Percentiles rank a stretch among this genome's conserved stretches.
Conservation (phyloP, 2,888 invertebrate species). For the Netelia fuscicornis region DNA sequence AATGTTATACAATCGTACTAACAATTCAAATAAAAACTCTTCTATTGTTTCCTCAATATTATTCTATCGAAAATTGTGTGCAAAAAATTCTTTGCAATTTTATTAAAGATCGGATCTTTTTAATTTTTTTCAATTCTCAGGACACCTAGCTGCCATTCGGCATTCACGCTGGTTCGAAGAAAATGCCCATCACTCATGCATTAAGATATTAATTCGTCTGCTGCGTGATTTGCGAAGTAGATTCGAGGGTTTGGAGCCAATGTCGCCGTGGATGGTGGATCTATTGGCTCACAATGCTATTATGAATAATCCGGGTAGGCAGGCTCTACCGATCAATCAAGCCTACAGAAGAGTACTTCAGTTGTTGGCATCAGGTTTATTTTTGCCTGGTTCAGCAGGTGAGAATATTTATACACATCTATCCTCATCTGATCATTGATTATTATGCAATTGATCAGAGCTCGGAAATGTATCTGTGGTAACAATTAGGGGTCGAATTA, state of each 20-base stretch:
- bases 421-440: too few species aligned
- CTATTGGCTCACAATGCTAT: constrained; percentile 97
- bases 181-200: constrained; percentile 98
- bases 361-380: constrained; percentile 96
- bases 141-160: constrained; percentile 96
- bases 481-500: too few species aligned
- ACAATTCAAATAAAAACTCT: too few species aligned
- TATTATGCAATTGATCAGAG: too few species aligned
- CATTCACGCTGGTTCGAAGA: constrained; percentile 99
- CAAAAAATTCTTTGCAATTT: too few species aligned
- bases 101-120: constrained; percentile 11
- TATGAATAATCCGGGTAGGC: constrained; percentile 97
- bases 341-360: constrained; percentile 95
- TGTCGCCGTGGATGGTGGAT: constrained; percentile 99
- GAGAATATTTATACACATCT: constrained; percentile 12
- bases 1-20: too few species aligned
- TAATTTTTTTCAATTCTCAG: constrained; percentile 77
- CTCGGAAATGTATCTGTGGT: too few species aligned
- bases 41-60: too few species aligned
- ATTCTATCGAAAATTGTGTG: too few species aligned
- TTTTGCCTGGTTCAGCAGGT: constrained; percentile 96
- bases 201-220: constrained; percentile 96
- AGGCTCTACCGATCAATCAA: constrained; percentile 95
- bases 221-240: constrained; percentile 96
- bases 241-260: constrained; percentile 95